Conservation (phyloP, 2,113 vertebrate species). For the Nannobrachium achirus region DNA sequence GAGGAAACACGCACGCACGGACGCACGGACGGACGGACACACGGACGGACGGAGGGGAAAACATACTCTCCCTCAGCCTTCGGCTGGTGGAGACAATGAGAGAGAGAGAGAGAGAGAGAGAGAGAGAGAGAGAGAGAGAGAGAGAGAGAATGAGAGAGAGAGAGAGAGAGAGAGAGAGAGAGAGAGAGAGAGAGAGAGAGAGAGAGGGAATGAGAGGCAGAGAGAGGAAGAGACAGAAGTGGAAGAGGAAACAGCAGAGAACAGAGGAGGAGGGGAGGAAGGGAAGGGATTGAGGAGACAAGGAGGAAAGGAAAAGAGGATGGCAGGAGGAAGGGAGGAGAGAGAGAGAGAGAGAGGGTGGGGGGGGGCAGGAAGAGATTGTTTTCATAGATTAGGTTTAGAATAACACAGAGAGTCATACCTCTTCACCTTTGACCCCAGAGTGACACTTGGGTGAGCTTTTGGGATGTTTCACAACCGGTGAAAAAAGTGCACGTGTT, state of each 20-base stretch:
- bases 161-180: background rate
- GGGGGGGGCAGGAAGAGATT: constrained; percentile 25
- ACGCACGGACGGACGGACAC: too few relatives aligned
- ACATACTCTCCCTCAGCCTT: too few relatives aligned
- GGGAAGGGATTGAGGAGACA: background rate
- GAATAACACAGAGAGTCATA: constrained; percentile 62
- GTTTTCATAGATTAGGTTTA: constrained; percentile 47
- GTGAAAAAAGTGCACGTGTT: constrained; percentile 19
- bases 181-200: background rate
- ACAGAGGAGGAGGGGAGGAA: background rate
- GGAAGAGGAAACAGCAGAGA: background rate
- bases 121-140: background rate
- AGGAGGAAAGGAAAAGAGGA: background rate
- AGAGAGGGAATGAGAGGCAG: background rate
- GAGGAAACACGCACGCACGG: too few relatives aligned
- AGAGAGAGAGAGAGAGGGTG: background rate
- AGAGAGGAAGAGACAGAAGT: background rate
- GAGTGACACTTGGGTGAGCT: constrained; percentile 36
- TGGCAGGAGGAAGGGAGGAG: background rate
- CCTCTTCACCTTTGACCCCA: constrained; percentile 59
- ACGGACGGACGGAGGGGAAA: too few relatives aligned
- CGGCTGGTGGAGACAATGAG: too few relatives aligned
- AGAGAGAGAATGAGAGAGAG: background rate
- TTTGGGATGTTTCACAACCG: background rate
- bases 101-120: background rate